Evolutionary conservation across 2,888 invertebrate species (phyloP).

Genomic region (Dryadula phaetusa): DNA sequence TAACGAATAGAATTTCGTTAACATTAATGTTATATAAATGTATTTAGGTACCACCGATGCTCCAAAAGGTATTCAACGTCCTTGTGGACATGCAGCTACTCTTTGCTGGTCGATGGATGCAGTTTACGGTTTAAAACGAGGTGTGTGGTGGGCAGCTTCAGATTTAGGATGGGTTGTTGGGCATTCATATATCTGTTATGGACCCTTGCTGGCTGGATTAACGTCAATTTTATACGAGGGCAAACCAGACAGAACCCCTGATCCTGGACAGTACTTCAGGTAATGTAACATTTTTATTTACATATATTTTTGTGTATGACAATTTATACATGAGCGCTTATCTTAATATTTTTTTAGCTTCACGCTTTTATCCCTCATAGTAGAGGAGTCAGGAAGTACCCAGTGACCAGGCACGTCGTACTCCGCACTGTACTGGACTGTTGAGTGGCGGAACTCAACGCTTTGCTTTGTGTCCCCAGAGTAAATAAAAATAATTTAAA

Average conservation of each 20-base stretch:
- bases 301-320: not conserved
- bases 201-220: conserved; percentile 91
- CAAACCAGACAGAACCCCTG: conserved; percentile 97
- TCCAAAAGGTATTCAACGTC: conserved; percentile 91
- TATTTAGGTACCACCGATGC: conserved; percentile 70
- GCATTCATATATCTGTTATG: conserved; percentile 97
- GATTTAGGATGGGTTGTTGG: conserved; percentile 97
- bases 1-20: not conserved
- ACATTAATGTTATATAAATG: not conserved
- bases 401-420: too few species aligned
- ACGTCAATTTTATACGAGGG: conserved; percentile 95
- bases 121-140: conserved; percentile 90
- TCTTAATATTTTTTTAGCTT: too few species aligned
- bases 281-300: conserved; percentile 53
- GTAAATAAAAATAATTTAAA: too few species aligned
- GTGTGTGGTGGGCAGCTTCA: conserved; percentile 97
- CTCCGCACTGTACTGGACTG: too few species aligned
- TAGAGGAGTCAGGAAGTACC: too few species aligned
- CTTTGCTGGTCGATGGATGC: conserved; percentile 93
- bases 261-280: conserved; percentile 96
- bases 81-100: conserved; percentile 94
- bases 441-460: too few species aligned
- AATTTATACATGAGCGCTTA: not conserved
- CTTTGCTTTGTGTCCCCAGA: too few species aligned
- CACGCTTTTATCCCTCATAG: too few species aligned